Percentiles rank a stretch among this genome's conserved stretches.
Evolutionary conservation across 2,113 vertebrate genomes (phyloP).

Genomic region (Grus americana): DNA sequence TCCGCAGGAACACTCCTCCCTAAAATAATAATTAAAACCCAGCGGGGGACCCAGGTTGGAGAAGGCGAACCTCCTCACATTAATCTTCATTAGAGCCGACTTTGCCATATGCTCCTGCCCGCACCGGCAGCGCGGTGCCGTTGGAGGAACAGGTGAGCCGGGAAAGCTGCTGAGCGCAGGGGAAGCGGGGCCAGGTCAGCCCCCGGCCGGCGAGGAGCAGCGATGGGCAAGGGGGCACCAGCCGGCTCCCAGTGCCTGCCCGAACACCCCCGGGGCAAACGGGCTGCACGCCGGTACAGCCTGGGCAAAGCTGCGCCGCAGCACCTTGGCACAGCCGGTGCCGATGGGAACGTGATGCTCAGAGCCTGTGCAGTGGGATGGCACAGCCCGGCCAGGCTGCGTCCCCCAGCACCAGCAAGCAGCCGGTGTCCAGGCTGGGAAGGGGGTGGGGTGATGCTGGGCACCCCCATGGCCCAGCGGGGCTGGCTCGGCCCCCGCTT

Average conservation of each 20-base stretch:
- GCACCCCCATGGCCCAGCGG: accelerated
- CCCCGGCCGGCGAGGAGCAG: accelerated
- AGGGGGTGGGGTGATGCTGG: not conserved
- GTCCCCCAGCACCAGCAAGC: not conserved
- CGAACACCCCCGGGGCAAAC: accelerated
- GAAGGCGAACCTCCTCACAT: not conserved
- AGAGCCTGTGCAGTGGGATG: accelerated
- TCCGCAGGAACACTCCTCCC: not conserved
- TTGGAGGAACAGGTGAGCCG: not conserved
- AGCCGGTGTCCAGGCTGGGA: not conserved
- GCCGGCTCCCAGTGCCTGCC: not conserved
- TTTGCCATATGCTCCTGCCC: slow-evolving; percentile 14
- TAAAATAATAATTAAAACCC: not conserved
- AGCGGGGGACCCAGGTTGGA: not conserved
- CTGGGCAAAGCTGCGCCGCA: accelerated
- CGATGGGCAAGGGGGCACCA: not conserved
- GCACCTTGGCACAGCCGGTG: not conserved
- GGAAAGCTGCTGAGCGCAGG: slow-evolving; percentile 48
- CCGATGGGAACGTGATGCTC: accelerated
- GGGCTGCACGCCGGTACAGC: not conserved
- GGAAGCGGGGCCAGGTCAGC: not conserved
- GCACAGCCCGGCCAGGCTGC: not conserved
- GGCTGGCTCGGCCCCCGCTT: accelerated
- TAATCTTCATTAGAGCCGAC: slow-evolving; percentile 46
- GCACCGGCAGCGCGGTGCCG: not conserved